phyloP scores from a whole-genome alignment of 2,797 vertebrate genomes.

The Tangara arthus region DNA sequence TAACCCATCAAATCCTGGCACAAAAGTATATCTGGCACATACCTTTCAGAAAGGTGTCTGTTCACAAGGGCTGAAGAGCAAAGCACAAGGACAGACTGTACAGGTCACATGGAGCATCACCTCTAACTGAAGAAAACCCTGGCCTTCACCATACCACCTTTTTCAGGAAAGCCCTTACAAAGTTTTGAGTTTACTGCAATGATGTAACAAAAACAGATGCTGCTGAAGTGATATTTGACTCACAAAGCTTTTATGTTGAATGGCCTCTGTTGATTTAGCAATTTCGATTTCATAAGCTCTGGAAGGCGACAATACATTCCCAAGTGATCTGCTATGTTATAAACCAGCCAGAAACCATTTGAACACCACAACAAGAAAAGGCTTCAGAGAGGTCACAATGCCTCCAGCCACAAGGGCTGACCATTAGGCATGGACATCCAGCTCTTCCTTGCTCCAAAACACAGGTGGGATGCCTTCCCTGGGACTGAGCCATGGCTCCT shows the following conservation, averaged over 20 bases:
- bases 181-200: background rate
- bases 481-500: background rate
- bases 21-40: background rate
- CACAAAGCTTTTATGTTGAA: background rate
- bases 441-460: background rate
- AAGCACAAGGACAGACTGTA: rapidly evolving
- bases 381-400: background rate
- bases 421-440: background rate
- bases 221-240: background rate
- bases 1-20: background rate
- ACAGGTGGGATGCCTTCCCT: background rate
- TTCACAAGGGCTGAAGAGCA: background rate
- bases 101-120: background rate
- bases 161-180: background rate
- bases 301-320: background rate
- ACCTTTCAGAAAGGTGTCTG: background rate
- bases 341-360: background rate
- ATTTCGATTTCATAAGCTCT: background rate
- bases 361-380: background rate
- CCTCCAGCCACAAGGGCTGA: background rate
- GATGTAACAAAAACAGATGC: background rate
- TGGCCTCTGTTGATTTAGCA: background rate
- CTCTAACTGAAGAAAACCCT: background rate
- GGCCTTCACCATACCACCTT: background rate
- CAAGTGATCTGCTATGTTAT: background rate